A percentile compares a stretch with the other conserved stretches of the same genome.
Conservation (phyloP, 2,797 vertebrate species). For the Scolopax bukidnonensis region DNA sequence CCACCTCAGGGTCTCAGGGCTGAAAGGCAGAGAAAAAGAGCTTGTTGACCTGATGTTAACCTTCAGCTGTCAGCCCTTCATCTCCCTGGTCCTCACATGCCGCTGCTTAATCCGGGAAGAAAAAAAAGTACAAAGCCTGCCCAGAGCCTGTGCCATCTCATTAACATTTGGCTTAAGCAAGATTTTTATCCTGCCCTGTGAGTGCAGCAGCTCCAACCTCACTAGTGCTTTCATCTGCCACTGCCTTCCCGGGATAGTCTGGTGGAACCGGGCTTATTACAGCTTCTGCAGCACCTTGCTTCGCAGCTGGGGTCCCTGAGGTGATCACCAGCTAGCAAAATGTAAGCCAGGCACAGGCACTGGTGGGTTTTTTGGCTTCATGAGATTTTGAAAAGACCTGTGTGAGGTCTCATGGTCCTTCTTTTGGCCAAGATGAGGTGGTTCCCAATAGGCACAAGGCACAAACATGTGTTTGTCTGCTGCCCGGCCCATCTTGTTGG, state of each 20-base stretch:
- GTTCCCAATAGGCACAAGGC: background rate
- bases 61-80: constrained; percentile 33
- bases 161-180: constrained; percentile 19
- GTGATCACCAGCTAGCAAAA: rapidly evolving
- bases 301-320: background rate
- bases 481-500: background rate
- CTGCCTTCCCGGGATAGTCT: background rate
- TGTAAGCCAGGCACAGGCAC: background rate
- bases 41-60: constrained; percentile 48
- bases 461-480: rapidly evolving
- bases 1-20: rapidly evolving
- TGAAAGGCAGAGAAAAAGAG: constrained; percentile 17
- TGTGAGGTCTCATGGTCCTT: background rate
- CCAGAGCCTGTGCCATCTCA: constrained; percentile 29
- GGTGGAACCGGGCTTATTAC: rapidly evolving
- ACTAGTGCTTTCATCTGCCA: background rate
- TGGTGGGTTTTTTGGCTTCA: background rate
- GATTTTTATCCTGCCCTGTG: background rate
- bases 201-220: background rate
- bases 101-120: constrained; percentile 32
- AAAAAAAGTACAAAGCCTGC: constrained; percentile 36
- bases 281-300: background rate
- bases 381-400: background rate
- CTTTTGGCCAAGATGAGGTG: background rate
- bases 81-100: constrained; percentile 22